These are phyloP conservation scores for Cephus pygmeus DNA, from an alignment of 2,888 invertebrate species.

Conservation along the genomic window DNA sequence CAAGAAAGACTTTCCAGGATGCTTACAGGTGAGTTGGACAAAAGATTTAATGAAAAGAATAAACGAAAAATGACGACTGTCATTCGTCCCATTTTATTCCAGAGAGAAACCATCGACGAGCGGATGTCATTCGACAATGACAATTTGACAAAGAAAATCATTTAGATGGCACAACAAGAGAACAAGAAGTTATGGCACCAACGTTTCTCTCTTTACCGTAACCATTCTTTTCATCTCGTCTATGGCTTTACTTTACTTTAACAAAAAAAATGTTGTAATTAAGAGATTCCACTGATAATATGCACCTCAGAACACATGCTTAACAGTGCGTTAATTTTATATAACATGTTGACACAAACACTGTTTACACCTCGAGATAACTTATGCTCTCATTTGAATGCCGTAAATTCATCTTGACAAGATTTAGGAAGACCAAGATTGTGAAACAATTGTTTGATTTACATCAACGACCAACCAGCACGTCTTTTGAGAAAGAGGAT, in stretches of 20 bases:
- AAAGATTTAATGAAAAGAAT: neutral
- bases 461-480: neutral
- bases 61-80: neutral
- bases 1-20: slow-evolving; percentile 70
- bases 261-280: slow-evolving; percentile 39
- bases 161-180: neutral
- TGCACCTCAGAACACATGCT: neutral
- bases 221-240: neutral
- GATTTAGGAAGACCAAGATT: slow-evolving; percentile 32
- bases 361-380: slow-evolving; percentile 27
- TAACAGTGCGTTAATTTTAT: slow-evolving; percentile 26
- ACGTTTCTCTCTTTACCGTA: neutral
- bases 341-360: slow-evolving; percentile 36
- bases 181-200: neutral
- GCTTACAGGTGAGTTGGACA: slow-evolving; percentile 57
- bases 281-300: slow-evolving; percentile 13
- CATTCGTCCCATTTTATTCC: neutral
- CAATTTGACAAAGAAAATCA: slow-evolving; percentile 20
- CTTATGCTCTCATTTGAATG: slow-evolving; percentile 28
- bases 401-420: slow-evolving; percentile 43
- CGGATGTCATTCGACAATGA: slow-evolving; percentile 27
- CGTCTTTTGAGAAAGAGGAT: no score
- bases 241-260: no score
- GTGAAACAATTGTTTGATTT: slow-evolving; percentile 8
- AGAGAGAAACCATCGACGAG: slow-evolving; percentile 22